Evolutionary conservation across 2,888 invertebrate genomes (phyloP).

Genomic region (Antheraea assamensis): DNA sequence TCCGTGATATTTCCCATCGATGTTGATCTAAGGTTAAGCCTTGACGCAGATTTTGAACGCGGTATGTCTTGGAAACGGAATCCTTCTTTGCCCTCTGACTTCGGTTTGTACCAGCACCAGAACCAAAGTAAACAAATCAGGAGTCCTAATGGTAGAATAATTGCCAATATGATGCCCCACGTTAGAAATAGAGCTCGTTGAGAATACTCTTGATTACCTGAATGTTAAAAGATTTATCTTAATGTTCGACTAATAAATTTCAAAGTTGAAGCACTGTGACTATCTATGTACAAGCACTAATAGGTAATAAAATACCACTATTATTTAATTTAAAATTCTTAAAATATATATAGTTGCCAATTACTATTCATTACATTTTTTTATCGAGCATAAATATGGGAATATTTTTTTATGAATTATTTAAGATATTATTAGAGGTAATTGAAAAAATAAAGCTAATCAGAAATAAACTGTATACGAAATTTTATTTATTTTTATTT

Average conservation of each 20-base stretch:
- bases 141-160: conserved; percentile 86
- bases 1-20: conserved; percentile 81
- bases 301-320: neutral
- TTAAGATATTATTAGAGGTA: neutral
- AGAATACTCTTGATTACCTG: conserved; percentile 86
- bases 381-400: neutral
- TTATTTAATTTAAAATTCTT: too few relatives aligned
- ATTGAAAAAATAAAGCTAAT: too few relatives aligned
- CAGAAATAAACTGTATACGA: too few relatives aligned
- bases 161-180: conserved; percentile 87
- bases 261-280: neutral
- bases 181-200: conserved; percentile 88
- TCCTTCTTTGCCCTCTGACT: conserved; percentile 81
- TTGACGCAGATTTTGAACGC: conserved; percentile 82
- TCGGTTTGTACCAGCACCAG: conserved; percentile 83
- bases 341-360: neutral
- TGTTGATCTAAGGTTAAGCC: conserved; percentile 78
- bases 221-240: conserved; percentile 43
- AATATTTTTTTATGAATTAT: neutral
- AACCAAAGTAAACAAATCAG: conserved; percentile 84
- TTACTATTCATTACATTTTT: neutral
- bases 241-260: neutral
- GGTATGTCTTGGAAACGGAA: conserved; percentile 81
- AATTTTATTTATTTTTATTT: too few relatives aligned
- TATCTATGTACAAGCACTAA: neutral